phyloP scores from a whole-genome alignment of 2,888 invertebrate genomes.

The Polydrusus tereticollis region DNA sequence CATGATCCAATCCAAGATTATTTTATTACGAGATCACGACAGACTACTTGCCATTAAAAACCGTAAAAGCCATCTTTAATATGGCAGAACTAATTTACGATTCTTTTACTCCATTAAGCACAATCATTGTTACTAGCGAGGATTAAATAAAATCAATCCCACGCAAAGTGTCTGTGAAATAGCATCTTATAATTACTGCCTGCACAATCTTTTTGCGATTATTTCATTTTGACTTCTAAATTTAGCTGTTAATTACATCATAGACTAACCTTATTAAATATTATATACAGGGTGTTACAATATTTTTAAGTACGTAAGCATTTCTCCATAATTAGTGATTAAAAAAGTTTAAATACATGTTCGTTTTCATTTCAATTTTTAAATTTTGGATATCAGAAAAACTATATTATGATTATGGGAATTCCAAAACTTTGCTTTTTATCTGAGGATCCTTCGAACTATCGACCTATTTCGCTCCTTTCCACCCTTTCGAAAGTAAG shows the following conservation, averaged over 20 bases:
- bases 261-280: neutral
- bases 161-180: neutral
- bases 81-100: neutral
- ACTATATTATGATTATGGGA: too few relatives aligned
- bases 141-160: neutral
- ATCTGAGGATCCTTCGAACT: too few relatives aligned
- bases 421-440: too few relatives aligned
- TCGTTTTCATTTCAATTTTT: too few relatives aligned
- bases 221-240: neutral
- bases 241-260: neutral
- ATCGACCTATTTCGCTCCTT: too few relatives aligned
- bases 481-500: too few relatives aligned
- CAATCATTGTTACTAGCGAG: neutral
- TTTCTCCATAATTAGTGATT: too few relatives aligned
- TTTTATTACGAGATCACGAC: too few relatives aligned
- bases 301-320: too few relatives aligned
- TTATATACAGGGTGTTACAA: neutral
- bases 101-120: constrained; percentile 4
- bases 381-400: too few relatives aligned
- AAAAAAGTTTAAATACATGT: too few relatives aligned
- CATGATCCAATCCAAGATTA: too few relatives aligned
- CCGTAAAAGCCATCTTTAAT: neutral
- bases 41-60: neutral
- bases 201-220: neutral
- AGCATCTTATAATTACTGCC: neutral